These are phyloP conservation scores for Eulemur coronatus DNA, from an alignment of 2,797 vertebrate species.

Conservation along the genomic window DNA sequence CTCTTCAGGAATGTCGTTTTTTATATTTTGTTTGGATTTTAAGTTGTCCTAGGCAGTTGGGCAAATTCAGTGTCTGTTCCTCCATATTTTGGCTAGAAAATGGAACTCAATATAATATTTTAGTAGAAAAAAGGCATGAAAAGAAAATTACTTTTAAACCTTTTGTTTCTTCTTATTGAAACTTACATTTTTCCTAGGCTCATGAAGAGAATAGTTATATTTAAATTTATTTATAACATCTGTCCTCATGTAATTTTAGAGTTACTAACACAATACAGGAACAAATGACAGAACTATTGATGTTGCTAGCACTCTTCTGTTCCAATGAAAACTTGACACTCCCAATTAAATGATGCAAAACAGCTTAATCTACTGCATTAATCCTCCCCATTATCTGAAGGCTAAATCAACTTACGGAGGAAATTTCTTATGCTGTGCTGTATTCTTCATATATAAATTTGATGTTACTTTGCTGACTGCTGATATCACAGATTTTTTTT, in stretches of 20 bases:
- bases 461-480: not conserved
- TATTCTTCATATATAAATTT: slow-evolving; percentile 3
- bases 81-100: not conserved
- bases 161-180: not conserved
- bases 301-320: not conserved
- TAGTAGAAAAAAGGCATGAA: not conserved
- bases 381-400: not conserved
- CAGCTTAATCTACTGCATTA: not conserved
- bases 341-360: not conserved
- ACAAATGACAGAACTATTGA: not conserved
- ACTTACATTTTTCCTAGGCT: not conserved
- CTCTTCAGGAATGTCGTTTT: not conserved
- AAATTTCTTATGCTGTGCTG: not conserved
- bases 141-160: not conserved
- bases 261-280: not conserved
- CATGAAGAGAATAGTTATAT: not conserved
- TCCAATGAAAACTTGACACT: not conserved
- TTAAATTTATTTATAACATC: not conserved
- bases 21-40: not conserved
- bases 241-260: not conserved
- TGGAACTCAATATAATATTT: not conserved
- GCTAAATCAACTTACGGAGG: not conserved
- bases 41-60: not conserved
- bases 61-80: not conserved
- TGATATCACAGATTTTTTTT: not conserved